phyloP scores from a whole-genome alignment of 2,888 invertebrate genomes.

The Nomada fucata region DNA sequence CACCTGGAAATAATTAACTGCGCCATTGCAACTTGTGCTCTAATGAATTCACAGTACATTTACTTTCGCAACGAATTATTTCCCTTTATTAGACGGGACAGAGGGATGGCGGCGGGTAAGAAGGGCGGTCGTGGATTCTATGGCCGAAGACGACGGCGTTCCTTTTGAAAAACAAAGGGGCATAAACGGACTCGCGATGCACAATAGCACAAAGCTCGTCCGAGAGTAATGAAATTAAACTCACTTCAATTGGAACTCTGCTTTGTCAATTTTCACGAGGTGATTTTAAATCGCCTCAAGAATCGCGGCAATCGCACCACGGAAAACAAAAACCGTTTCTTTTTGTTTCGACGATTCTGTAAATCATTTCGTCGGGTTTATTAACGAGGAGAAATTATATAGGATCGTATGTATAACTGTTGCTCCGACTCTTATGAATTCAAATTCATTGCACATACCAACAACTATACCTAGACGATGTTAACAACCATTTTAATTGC shows the following conservation, averaged over 20 bases:
- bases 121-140: not conserved
- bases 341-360: not conserved
- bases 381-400: too few relatives aligned
- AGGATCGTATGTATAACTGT: too few relatives aligned
- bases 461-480: too few relatives aligned
- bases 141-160: slow-evolving; percentile 24
- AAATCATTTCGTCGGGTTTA: slow-evolving; percentile 1
- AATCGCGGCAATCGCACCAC: slow-evolving; percentile 47
- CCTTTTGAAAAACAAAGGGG: slow-evolving; percentile 49
- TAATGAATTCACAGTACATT: slow-evolving; percentile 62
- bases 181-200: slow-evolving; percentile 15
- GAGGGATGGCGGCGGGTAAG: too few relatives aligned
- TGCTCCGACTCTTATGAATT: too few relatives aligned
- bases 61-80: slow-evolving; percentile 57
- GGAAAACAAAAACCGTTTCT: slow-evolving; percentile 6
- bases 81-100: not conserved
- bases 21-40: slow-evolving; percentile 42
- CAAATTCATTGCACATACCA: too few relatives aligned
- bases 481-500: too few relatives aligned
- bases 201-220: slow-evolving; percentile 35
- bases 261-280: slow-evolving; percentile 37
- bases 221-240: slow-evolving; percentile 48
- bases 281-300: slow-evolving; percentile 50
- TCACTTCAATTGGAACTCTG: slow-evolving; percentile 43
- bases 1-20: slow-evolving; percentile 60